Evolutionary conservation across 2,113 vertebrate genomes (phyloP).

Genomic region (Halcyon malimbica): DNA sequence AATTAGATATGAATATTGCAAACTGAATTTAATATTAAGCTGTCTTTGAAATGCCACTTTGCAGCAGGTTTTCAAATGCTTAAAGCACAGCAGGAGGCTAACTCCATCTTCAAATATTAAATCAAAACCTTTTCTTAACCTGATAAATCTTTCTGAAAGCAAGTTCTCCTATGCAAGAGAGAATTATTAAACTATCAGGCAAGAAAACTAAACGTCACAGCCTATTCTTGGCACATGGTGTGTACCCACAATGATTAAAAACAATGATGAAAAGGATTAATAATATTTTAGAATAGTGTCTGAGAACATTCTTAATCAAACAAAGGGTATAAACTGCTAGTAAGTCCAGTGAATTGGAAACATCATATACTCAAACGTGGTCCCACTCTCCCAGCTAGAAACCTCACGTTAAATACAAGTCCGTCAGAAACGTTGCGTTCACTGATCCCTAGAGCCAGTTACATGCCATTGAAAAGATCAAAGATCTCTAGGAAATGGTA

Average conservation of each 20-base stretch:
- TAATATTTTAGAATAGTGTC: conserved; percentile 5
- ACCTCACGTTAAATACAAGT: neutral
- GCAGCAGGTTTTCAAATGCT: conserved; percentile 79
- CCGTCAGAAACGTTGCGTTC: neutral
- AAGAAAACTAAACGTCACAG: conserved; percentile 42
- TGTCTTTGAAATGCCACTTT: conserved; percentile 82
- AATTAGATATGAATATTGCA: conserved; percentile 81
- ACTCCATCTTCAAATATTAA: conserved; percentile 83
- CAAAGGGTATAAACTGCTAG: conserved; percentile 11
- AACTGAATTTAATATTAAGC: conserved; percentile 81
- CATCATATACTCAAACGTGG: neutral
- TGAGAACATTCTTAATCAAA: conserved; percentile 56
- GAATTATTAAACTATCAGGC: conserved; percentile 65
- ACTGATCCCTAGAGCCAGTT: conserved; percentile 1
- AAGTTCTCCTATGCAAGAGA: conserved; percentile 60
- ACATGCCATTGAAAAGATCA: conserved; percentile 31
- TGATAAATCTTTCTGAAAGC: conserved; percentile 74
- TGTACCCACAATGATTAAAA: conserved; percentile 57
- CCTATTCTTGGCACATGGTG: conserved; percentile 20
- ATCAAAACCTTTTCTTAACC: conserved; percentile 80
- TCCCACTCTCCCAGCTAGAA: neutral
- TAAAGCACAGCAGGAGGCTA: conserved; percentile 81
- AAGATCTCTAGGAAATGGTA: conserved; percentile 18
- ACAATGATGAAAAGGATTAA: conserved; percentile 52
- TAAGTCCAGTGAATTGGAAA: conserved; percentile 40